A percentile compares a stretch with the other conserved stretches of the same genome.
phyloP scores from a whole-genome alignment of 2,888 invertebrate species.

The Hylaea fasciaria region DNA sequence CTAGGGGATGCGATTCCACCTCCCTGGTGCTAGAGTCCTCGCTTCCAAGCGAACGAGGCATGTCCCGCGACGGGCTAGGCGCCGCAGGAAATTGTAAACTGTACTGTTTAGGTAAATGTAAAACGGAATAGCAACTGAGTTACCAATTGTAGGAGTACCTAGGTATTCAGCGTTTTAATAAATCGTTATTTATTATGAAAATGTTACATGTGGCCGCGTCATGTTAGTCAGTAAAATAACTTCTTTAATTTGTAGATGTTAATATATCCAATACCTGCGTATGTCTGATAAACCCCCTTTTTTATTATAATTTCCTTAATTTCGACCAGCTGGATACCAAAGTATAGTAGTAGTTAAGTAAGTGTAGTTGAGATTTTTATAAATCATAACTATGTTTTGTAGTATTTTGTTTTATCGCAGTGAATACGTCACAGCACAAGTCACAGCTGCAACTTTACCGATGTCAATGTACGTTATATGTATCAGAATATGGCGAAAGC shows the following conservation, averaged over 20 bases:
- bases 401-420: too few species aligned
- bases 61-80: background rate
- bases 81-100: background rate
- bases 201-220: too few species aligned
- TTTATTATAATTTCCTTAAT: too few species aligned
- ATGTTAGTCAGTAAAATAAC: too few species aligned
- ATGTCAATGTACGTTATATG: slow-evolving; percentile 33
- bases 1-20: slow-evolving; percentile 9
- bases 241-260: too few species aligned
- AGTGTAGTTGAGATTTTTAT: too few species aligned
- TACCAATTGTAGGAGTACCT: background rate
- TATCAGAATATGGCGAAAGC: slow-evolving; percentile 33
- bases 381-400: too few species aligned
- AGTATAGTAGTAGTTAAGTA: too few species aligned
- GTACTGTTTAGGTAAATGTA: background rate
- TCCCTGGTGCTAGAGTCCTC: slow-evolving; percentile 15
- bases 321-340: too few species aligned
- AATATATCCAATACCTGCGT: too few species aligned
- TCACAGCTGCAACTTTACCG: slow-evolving; percentile 7
- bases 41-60: background rate
- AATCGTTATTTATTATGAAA: background rate
- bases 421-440: background rate
- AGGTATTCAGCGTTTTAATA: background rate
- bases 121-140: background rate
- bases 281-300: too few species aligned